These are phyloP conservation scores for Trissonchulus latispiculum DNA, from an alignment of 2,888 invertebrate species.

Conservation along the genomic window DNA sequence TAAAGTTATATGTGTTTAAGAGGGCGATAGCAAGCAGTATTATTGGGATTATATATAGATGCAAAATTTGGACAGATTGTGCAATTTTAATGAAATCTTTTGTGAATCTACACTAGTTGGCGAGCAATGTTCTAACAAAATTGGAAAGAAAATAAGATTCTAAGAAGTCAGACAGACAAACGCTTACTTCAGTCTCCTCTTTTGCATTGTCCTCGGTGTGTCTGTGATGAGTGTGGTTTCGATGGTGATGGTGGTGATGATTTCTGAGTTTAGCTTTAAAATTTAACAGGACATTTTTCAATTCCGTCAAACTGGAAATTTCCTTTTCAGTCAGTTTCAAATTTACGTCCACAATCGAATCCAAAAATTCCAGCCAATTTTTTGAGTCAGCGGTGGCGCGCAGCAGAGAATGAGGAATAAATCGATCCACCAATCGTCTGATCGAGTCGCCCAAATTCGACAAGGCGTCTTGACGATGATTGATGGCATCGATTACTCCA, in stretches of 20 bases:
- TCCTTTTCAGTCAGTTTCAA: background rate
- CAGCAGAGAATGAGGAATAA: background rate
- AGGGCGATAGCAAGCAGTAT: too few relatives aligned
- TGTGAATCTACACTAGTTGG: too few relatives aligned
- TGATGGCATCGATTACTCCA: background rate
- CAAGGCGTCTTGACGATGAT: background rate
- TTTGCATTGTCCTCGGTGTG: too few relatives aligned
- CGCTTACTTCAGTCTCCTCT: too few relatives aligned
- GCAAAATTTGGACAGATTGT: too few relatives aligned
- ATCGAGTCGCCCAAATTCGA: background rate
- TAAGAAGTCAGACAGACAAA: too few relatives aligned
- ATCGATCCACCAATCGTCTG: background rate
- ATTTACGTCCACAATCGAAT: background rate
- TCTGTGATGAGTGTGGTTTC: background rate
- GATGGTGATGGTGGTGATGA: background rate
- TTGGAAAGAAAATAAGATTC: too few relatives aligned
- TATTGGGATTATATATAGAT: too few relatives aligned
- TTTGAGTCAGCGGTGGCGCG: background rate
- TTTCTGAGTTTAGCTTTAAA: background rate
- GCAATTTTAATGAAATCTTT: too few relatives aligned
- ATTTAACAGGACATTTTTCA: background rate
- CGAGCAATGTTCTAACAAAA: too few relatives aligned
- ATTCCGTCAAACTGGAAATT: background rate
- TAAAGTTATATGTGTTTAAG: too few relatives aligned
- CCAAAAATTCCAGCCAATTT: background rate